phyloP scores from a whole-genome alignment of 2,888 invertebrate species.

The Spialia ferax region DNA sequence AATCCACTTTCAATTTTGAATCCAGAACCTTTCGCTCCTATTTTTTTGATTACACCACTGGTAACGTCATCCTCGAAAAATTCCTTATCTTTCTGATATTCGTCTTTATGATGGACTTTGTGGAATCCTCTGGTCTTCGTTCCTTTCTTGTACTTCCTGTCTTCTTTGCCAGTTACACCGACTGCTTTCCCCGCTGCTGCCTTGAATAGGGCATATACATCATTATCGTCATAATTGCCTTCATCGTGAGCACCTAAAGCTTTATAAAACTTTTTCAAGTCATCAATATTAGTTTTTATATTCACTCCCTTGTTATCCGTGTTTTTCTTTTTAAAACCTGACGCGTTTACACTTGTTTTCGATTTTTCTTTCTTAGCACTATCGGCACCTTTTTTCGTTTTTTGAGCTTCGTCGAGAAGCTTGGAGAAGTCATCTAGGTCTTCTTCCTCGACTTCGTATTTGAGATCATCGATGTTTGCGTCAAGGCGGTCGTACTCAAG shows the following conservation, averaged over 20 bases:
- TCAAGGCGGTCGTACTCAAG: conserved; percentile 68
- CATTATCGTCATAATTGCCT: conserved; percentile 68
- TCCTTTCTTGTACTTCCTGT: conserved; percentile 83
- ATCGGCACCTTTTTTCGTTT: conserved; percentile 42
- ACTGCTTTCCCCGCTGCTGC: conserved; percentile 69
- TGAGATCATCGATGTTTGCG: conserved; percentile 63
- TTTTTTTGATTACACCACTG: conserved; percentile 79
- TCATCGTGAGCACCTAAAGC: conserved; percentile 61
- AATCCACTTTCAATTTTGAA: conserved; percentile 75
- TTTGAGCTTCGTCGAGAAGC: conserved; percentile 56
- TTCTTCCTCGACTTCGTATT: conserved; percentile 69
- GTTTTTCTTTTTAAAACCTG: conserved; percentile 67
- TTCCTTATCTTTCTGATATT: conserved; percentile 87
- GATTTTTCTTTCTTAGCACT: conserved; percentile 7
- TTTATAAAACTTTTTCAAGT: conserved; percentile 68
- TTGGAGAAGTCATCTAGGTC: conserved; percentile 66
- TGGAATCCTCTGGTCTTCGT: conserved; percentile 87
- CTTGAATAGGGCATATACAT: conserved; percentile 72
- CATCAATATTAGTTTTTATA: conserved; percentile 62
- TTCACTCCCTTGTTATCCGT: conserved; percentile 60
- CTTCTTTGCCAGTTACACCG: conserved; percentile 72
- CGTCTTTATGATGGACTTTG: conserved; percentile 87
- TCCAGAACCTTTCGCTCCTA: conserved; percentile 79
- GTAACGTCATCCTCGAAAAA: conserved; percentile 86
- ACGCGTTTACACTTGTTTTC: conserved; percentile 54